Evolutionary conservation across 2,888 invertebrate genomes (phyloP).

Genomic region (Creontiades dilutus): DNA sequence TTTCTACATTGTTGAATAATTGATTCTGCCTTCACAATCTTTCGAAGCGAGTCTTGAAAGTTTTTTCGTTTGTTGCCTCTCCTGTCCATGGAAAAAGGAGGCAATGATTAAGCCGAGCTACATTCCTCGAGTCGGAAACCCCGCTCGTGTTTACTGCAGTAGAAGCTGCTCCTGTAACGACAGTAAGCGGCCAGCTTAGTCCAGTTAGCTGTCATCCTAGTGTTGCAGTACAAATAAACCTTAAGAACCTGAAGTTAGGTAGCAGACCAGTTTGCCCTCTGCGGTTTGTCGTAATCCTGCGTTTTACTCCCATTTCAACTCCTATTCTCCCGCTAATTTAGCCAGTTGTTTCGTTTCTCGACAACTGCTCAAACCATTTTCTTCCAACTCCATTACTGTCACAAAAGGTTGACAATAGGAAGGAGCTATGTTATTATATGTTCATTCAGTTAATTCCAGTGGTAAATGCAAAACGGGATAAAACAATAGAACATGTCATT

Average conservation of each 20-base stretch:
- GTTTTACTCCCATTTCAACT: constrained; percentile 56
- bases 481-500: no score
- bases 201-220: constrained; percentile 41
- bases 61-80: neutral
- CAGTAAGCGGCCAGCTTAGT: constrained; percentile 36
- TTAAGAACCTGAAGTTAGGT: constrained; percentile 44
- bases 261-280: constrained; percentile 41
- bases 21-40: constrained; percentile 32
- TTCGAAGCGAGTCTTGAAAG: neutral
- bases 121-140: constrained; percentile 41
- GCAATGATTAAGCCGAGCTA: constrained; percentile 59
- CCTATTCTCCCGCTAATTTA: constrained; percentile 29
- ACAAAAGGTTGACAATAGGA: no score
- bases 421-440: no score
- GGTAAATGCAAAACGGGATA: no score
- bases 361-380: neutral
- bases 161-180: constrained; percentile 55
- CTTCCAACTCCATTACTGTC: neutral
- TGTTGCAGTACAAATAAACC: constrained; percentile 62
- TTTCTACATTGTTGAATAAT: neutral
- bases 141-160: constrained; percentile 38
- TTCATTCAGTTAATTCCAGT: no score
- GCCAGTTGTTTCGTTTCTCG: constrained; percentile 2
- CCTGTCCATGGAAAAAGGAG: constrained; percentile 18
- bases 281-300: constrained; percentile 50